These are phyloP conservation scores for Hirtodrosophila alboralis DNA, from an alignment of 2,888 invertebrate species.

Conservation along the genomic window DNA sequence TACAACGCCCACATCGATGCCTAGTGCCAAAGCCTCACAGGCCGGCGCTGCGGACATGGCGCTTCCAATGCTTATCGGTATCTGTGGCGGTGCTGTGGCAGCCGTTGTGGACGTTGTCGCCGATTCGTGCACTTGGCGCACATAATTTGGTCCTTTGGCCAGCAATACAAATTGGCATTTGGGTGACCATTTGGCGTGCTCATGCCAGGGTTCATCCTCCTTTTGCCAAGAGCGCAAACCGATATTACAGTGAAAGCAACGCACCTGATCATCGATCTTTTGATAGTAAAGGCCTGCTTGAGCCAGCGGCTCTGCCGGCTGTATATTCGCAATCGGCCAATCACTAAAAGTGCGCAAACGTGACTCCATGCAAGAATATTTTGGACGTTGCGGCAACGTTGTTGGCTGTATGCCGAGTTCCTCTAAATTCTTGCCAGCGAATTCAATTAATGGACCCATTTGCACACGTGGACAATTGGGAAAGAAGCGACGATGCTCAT, in stretches of 20 bases:
- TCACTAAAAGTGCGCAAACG: constrained; percentile 89
- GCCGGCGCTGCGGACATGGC: constrained; percentile 84
- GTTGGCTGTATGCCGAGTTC: constrained; percentile 86
- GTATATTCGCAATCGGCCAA: constrained; percentile 91
- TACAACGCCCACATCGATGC: constrained; percentile 86
- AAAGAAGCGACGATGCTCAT: constrained; percentile 92
- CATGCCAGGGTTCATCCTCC: constrained; percentile 95
- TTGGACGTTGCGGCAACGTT: constrained; percentile 87
- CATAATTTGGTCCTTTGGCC: constrained; percentile 92
- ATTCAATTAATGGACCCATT: constrained; percentile 84
- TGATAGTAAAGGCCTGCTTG: constrained; percentile 96
- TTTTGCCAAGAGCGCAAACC: constrained; percentile 95
- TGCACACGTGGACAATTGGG: constrained; percentile 88
- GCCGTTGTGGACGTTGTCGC: constrained; percentile 36
- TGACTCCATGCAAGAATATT: constrained; percentile 88
- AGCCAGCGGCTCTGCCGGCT: constrained; percentile 90
- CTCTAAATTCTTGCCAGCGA: constrained; percentile 84
- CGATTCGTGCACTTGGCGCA: constrained; percentile 85
- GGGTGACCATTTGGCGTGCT: constrained; percentile 97
- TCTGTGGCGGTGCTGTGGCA: constrained; percentile 48
- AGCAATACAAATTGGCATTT: constrained; percentile 93
- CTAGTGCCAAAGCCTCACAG: constrained; percentile 86
- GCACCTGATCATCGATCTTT: constrained; percentile 88
- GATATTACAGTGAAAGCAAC: constrained; percentile 97
- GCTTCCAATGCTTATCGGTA: constrained; percentile 31